Percentiles rank a stretch among this genome's conserved stretches.
These are phyloP conservation scores for Pelosia muscerda DNA, from an alignment of 2,888 invertebrate species.

Conservation along the genomic window DNA sequence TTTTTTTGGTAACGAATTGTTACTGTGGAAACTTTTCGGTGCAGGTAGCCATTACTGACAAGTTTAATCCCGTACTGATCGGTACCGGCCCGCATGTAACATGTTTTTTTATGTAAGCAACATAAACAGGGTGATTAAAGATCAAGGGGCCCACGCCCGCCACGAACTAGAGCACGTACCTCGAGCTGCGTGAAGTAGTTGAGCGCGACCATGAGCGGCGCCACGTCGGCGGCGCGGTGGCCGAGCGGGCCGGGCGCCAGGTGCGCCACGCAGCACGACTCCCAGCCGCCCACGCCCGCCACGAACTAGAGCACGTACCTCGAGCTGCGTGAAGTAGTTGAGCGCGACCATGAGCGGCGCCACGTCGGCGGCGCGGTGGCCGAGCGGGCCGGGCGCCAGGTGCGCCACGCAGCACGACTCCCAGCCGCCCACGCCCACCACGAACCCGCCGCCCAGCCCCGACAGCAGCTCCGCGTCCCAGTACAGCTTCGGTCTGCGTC, in stretches of 20 bases:
- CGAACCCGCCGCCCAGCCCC: slow-evolving; percentile 84
- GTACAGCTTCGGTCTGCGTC: slow-evolving; percentile 68
- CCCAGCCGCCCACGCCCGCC: slow-evolving; percentile 89
- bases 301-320: slow-evolving; percentile 81
- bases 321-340: slow-evolving; percentile 95
- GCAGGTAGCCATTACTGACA: too few species aligned
- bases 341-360: slow-evolving; percentile 92
- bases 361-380: slow-evolving; percentile 88
- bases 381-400: slow-evolving; percentile 88
- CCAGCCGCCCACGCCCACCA: slow-evolving; percentile 93
- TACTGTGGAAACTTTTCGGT: too few species aligned
- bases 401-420: slow-evolving; percentile 93
- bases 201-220: slow-evolving; percentile 92
- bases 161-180: slow-evolving; percentile 71
- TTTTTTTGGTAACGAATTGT: too few species aligned
- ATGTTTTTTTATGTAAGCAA: too few species aligned
- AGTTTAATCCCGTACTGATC: too few species aligned
- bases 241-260: slow-evolving; percentile 89
- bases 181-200: slow-evolving; percentile 96
- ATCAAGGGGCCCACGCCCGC: too few species aligned
- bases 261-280: slow-evolving; percentile 91
- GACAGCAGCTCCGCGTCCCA: slow-evolving; percentile 73
- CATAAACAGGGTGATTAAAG: too few species aligned
- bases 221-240: slow-evolving; percentile 88
- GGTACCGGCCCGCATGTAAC: too few species aligned